Evolutionary conservation across 2,888 invertebrate species (phyloP), one percentile per base, ranked within the genome.

Genomic region (Pseudoips prasinana): DNA sequence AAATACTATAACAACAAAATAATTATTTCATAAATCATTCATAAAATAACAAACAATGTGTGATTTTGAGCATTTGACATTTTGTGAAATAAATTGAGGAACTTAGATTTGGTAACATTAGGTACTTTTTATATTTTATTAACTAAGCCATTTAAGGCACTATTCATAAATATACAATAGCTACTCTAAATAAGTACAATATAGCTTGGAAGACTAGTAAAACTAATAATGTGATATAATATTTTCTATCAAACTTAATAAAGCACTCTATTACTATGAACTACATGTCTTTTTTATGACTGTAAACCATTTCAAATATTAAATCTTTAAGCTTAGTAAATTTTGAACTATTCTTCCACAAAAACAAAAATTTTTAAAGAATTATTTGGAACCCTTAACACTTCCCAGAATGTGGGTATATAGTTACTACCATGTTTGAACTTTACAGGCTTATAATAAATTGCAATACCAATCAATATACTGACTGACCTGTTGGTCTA

Each of bases 101-200:
- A 44, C 43, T 39, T 24, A 4, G n/a, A 25, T 28, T 22, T 17
- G 3, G 18, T 17, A 10, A 2, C 3, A 5, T 7, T 25, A 22
- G 8, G 22, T 34, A 29, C 8, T 23, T n/a, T 1, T 17, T 18
- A 27, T 2, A 25, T 29, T 8, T 11, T 25, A 22, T 14, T 14
- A 2, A 14, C 5, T 26, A 31, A 38, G 36, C 50, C n/a, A 11
- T 8, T n/a, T 42, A 54, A 56, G 58, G 54, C 54, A 55, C 54
- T 26, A 34, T 18, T 28, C 17, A 33, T 25, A 37, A n/a, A 14
- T 9, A 27, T 22, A 10, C 10, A 33, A 25, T 24, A 40, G 11
- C 37, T 49, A 42, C 41, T 22, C 22, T 30, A 50, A 7, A 30
- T 54, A 57, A 57, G 58, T 57, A 58, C 48, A 40, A 40, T 27